These are phyloP conservation scores for Caranx melampygus DNA, from an alignment of 2,113 vertebrate species.

Conservation along the genomic window DNA sequence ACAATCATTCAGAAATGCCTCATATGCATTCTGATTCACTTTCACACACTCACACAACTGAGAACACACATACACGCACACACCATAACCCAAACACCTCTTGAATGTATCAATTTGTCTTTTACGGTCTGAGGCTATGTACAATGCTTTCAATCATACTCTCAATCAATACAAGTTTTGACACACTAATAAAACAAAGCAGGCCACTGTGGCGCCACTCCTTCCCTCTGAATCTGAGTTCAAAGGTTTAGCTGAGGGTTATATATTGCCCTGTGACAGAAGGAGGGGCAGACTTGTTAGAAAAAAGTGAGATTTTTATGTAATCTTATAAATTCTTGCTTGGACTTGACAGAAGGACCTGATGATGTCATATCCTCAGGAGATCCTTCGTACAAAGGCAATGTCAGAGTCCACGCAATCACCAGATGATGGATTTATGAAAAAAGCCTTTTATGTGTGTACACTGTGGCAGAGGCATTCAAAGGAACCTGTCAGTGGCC, in stretches of 20 bases:
- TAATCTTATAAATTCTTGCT: conserved; percentile 60
- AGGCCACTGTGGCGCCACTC: conserved; percentile 46
- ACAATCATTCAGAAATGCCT: neutral
- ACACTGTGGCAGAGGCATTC: conserved; percentile 8
- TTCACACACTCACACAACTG: conserved; percentile 17
- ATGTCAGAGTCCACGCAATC: conserved; percentile 18
- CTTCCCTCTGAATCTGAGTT: conserved; percentile 58
- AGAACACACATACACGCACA: conserved; percentile 5
- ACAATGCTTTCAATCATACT: conserved; percentile 56
- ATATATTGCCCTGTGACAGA: conserved; percentile 61
- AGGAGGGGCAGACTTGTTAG: conserved; percentile 41
- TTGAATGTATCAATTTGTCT: conserved; percentile 47
- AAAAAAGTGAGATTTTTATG: conserved; percentile 54
- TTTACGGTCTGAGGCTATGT: conserved; percentile 28
- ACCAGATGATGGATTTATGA: conserved; percentile 59
- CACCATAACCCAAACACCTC: neutral
- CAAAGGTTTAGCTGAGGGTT: conserved; percentile 67
- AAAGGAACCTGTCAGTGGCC: conserved; percentile 24
- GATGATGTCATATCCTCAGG: conserved; percentile 69
- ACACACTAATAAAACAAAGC: conserved; percentile 71
- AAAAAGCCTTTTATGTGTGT: conserved; percentile 22
- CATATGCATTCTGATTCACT: conserved; percentile 12
- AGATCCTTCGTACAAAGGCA: conserved; percentile 50
- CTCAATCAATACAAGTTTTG: conserved; percentile 69
- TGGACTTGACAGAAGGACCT: conserved; percentile 41